Percentiles rank a stretch among this genome's conserved stretches.
Conservation (phyloP, 2,113 vertebrate genomes). For the Corvus hawaiiensis region DNA sequence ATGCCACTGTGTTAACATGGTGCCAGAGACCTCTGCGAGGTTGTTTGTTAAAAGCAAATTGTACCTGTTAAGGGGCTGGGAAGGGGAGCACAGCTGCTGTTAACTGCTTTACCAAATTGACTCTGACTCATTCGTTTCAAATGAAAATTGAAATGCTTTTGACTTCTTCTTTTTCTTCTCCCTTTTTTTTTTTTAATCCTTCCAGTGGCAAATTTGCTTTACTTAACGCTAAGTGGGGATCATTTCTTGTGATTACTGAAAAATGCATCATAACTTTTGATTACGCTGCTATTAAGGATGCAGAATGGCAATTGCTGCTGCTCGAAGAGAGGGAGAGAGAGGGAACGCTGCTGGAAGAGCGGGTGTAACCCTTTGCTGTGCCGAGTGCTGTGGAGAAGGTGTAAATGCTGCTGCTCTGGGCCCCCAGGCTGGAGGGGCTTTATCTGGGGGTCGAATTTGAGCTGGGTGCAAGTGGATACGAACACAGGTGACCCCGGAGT, state of each 20-base stretch:
- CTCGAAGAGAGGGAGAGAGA: slow-evolving; percentile 34
- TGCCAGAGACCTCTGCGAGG: slow-evolving; percentile 56
- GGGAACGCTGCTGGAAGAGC: slow-evolving; percentile 20
- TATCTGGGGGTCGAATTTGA: background rate
- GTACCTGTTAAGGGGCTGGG: slow-evolving; percentile 68
- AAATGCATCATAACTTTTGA: slow-evolving; percentile 79
- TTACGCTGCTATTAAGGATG: slow-evolving; percentile 71
- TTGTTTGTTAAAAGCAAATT: slow-evolving; percentile 78
- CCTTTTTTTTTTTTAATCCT: background rate
- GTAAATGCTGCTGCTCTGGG: background rate
- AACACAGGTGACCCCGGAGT: background rate
- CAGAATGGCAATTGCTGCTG: slow-evolving; percentile 59
- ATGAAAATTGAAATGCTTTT: slow-evolving; percentile 75
- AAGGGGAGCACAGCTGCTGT: slow-evolving; percentile 57
- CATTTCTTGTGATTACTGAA: slow-evolving; percentile 79
- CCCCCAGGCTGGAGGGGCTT: background rate
- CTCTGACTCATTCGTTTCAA: slow-evolving; percentile 71
- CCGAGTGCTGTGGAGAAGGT: background rate
- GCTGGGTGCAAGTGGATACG: fast-evolving
- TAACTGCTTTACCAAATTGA: slow-evolving; percentile 73
- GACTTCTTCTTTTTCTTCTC: slow-evolving; percentile 42
- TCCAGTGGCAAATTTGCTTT: slow-evolving; percentile 69
- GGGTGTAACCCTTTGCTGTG: slow-evolving; percentile 54
- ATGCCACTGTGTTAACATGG: slow-evolving; percentile 61
- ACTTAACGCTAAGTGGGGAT: slow-evolving; percentile 75